phyloP scores from a whole-genome alignment of 1,140 invertebrate genomes.

The Pinna nobilis region DNA sequence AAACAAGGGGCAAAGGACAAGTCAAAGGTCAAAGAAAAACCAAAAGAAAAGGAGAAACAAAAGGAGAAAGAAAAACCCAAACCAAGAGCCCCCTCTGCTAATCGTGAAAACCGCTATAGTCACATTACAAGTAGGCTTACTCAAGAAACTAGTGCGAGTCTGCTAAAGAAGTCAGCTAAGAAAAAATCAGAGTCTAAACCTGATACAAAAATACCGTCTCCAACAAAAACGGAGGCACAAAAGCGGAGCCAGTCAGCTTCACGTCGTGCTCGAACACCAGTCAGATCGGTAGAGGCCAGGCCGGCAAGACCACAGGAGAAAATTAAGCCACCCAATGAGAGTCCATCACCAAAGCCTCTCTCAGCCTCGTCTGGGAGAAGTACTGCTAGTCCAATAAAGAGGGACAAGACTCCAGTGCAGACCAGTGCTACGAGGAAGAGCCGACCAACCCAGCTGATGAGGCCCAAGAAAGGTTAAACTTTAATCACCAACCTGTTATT shows the following conservation, averaged over 20 bases:
- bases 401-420: conserved; percentile 22
- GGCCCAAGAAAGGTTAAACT: conserved; percentile 14
- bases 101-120: conserved; percentile 11
- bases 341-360: background rate
- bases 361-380: too few relatives aligned
- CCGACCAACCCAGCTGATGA: conserved; percentile 4
- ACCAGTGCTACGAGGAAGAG: background rate
- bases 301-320: background rate
- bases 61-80: conserved; percentile 4
- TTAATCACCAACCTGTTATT: too few relatives aligned
- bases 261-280: background rate
- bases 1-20: conserved; percentile 2
- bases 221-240: conserved; percentile 1
- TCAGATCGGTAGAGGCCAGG: background rate
- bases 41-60: conserved; percentile 10
- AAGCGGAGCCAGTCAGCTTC: conserved; percentile 31
- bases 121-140: conserved; percentile 7
- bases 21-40: conserved; percentile 3
- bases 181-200: background rate
- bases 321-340: background rate
- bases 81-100: background rate
- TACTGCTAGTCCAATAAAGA: conserved; percentile 5
- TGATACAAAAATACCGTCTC: conserved; percentile 22
- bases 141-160: conserved; percentile 12
- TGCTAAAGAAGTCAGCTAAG: background rate